phyloP scores from a whole-genome alignment of 2,797 vertebrate genomes.

The Argya squamiceps region DNA sequence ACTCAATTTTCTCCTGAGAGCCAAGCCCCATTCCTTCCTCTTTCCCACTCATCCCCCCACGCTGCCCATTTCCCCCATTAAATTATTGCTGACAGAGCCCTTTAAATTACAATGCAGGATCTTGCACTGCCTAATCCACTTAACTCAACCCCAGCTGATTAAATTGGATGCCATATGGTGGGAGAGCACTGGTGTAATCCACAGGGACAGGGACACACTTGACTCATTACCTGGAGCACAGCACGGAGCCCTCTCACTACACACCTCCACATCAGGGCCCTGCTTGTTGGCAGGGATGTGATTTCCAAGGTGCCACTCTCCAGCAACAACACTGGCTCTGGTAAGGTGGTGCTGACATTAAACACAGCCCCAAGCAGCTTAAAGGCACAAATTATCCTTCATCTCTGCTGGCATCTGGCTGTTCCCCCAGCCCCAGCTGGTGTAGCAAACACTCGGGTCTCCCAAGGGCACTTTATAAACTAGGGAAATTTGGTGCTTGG shows the following conservation, averaged over 20 bases:
- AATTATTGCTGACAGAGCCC: conserved; percentile 61
- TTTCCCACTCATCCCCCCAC: conserved; percentile 18
- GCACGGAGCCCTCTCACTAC: background rate
- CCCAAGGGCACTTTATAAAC: conserved; percentile 18
- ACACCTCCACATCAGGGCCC: background rate
- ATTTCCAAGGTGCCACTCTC: background rate
- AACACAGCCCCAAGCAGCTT: conserved; percentile 14
- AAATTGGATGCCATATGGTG: conserved; percentile 74
- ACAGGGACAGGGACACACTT: background rate
- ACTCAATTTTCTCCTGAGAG: background rate
- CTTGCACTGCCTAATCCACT: conserved; percentile 66
- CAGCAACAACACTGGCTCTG: background rate
- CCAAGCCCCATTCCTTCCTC: background rate
- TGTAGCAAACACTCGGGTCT: background rate
- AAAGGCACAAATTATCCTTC: background rate
- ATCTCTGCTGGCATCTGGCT: conserved; percentile 17
- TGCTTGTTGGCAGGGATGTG: background rate
- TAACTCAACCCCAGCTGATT: conserved; percentile 71
- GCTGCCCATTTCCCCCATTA: conserved; percentile 22
- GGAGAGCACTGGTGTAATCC: conserved; percentile 45
- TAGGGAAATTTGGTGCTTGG: background rate
- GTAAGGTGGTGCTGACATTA: background rate
- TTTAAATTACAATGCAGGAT: conserved; percentile 62
- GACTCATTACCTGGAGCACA: conserved; percentile 35
- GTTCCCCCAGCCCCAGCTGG: background rate